Base-by-base conservation (phyloP, 2,797 vertebrate species). In the Novumbra hubbsi region DNA sequence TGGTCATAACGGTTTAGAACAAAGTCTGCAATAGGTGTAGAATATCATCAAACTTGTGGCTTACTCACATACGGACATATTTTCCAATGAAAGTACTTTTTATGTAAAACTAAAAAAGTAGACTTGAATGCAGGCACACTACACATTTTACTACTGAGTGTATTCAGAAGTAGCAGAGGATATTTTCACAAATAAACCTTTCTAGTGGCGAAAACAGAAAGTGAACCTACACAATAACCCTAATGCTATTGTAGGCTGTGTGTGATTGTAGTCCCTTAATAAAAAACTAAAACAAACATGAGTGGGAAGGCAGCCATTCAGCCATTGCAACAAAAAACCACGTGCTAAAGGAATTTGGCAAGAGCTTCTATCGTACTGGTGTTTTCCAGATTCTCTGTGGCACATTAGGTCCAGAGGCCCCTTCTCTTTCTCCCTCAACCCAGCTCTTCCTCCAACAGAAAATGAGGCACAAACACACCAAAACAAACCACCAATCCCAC, bases 391-490 rank as follows among this genome's bases (percentile, higher is more conserved):
- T 74, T 57, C 34, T 63, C 14, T 48, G 66, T 80, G 41, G 52
- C 32, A 60, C 71, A 78, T 24, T 28, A 1, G 62, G 68, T 81
- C 77, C 74, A 32, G 49, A 52, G 72, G 63, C 69, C 71, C 48
- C 55, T 65, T 69, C 19, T 12, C 28, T 50, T 8, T 19, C 52
- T 55, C 52, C 1, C 19, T 27, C 55, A 11, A 21, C 4, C 55
- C 24, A 21, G 9, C 41, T 64, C 66, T 70, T 68, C 28, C 4
- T 41, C 48, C 11, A 63, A 70, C 72, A 68, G 68, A 77, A 72
- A 80, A 63, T 24, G 69, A 32, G 72, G 57, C 70, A 45, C 76
- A 74, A 74, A 80, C 71, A 78, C 75, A 82, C 71, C 76, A 69
- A 78, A 57, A 57, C 70, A 48, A 68, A 70, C 73, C 82, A 67